Evolutionary conservation across 2,797 vertebrate species (phyloP).

Genomic region (Propithecus perrieri): DNA sequence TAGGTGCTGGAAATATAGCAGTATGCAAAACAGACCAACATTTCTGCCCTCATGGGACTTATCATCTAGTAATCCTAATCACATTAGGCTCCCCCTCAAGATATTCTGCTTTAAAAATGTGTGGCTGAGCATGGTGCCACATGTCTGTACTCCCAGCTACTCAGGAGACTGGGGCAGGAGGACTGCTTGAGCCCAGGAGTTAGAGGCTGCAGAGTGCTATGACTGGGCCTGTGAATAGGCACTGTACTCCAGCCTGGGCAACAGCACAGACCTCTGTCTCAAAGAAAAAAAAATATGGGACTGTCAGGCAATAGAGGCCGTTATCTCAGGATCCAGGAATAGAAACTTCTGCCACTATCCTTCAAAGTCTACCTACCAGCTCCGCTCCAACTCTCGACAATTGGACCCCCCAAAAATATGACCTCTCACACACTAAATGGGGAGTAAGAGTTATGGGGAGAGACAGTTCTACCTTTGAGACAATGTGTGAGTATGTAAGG

Average conservation of each 20-base stretch:
- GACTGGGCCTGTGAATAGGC: neutral
- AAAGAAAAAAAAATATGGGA: slow-evolving; percentile 12
- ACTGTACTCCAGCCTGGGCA: neutral
- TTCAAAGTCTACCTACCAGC: neutral
- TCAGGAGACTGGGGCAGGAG: neutral
- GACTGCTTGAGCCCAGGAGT: too few relatives aligned
- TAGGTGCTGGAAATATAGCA: neutral
- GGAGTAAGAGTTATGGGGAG: neutral
- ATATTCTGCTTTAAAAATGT: slow-evolving; percentile 45
- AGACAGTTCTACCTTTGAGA: neutral
- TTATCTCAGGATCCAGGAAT: neutral
- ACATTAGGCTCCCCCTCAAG: neutral
- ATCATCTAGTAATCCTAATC: neutral
- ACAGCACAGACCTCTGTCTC: neutral
- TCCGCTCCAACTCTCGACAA: neutral
- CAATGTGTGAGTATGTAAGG: neutral
- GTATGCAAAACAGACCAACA: neutral
- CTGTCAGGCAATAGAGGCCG: neutral
- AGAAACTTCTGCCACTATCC: neutral
- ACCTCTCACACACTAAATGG: neutral
- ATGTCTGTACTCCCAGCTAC: neutral
- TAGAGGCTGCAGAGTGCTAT: too few relatives aligned
- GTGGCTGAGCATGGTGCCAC: neutral
- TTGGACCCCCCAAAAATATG: neutral
- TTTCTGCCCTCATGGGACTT: neutral